Base-by-base conservation (phyloP, 92 coral and sea anemone genomes). In the Epizoanthus illoricatus region DNA sequence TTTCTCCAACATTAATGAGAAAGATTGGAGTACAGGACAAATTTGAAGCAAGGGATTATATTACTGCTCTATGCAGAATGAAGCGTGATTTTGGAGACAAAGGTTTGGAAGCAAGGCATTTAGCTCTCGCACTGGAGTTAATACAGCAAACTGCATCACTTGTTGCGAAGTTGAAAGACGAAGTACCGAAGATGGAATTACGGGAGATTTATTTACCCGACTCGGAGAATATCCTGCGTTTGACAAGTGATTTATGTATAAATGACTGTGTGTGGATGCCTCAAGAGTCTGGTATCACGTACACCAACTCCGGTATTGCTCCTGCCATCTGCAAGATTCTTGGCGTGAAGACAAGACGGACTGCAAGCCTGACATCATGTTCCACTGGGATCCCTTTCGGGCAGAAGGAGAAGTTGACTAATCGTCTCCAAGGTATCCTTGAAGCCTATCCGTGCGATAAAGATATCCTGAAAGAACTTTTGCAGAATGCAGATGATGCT, bases 401-500 rank as follows among this genome's bases (percentile, higher is more conserved):
- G 5, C 98, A 92, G 80, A 87, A 80, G 39, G 98, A 94, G 60
- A 80, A 80, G 52, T 85, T 94, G 4, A 92, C 93, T 5, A 85
- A 83, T 68, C 88, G 95, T 21, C 81, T 89, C 20, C 85, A 81
- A 42, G 86, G 91, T 24, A 94, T 94, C 79, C 83, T 94, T 3
- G 24, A 86, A 9, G 91, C 85, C 39, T 91, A 91, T 57, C 98
- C 93, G 3, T 87, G 93, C 56, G 93, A 81, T 39, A 73, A 75
- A 40, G 92, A 90, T 5, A 76, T 94, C 13, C 65, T 94, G 81
- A 94, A 94, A 69, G 95, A 94, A 81, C 95, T 94, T 54, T 87
- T 94, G 17, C 98, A 94, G 66, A 91, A 94, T 74, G 95, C 98
- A 69, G 98, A 94, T 42, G 98, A 94, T 71, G 95, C 98, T 3